Conservation (phyloP, 2,113 vertebrate genomes). For the Pyrgilauda ruficollis region DNA sequence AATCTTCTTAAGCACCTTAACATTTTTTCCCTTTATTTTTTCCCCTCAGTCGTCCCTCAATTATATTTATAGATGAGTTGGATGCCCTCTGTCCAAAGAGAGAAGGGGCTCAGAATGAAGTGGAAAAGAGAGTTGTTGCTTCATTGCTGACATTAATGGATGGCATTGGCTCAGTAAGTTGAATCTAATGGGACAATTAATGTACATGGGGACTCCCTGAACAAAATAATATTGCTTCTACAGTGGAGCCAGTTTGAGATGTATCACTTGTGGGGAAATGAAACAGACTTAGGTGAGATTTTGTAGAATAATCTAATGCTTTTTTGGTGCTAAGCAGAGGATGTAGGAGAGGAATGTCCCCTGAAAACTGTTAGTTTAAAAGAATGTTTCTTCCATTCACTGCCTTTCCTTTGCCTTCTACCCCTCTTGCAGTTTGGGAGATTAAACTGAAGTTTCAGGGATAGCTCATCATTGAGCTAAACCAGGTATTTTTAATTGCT, state of each 20-base stretch:
- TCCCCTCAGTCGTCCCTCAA: slow-evolving; percentile 80
- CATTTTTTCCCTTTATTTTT: not conserved
- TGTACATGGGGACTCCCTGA: not conserved
- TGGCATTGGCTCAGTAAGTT: slow-evolving; percentile 90
- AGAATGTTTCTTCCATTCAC: not conserved
- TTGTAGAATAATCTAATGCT: not conserved
- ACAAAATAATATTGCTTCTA: not conserved
- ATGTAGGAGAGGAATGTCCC: not conserved
- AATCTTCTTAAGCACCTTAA: not conserved
- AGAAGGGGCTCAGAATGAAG: slow-evolving; percentile 92
- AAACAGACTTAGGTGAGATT: not conserved
- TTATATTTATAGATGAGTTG: slow-evolving; percentile 97
- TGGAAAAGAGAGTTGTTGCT: slow-evolving; percentile 93
- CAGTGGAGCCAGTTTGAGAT: not conserved
- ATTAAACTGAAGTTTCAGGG: not conserved
- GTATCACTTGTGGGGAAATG: not conserved
- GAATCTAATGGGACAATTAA: not conserved
- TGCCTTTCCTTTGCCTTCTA: not conserved
- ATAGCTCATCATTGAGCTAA: not conserved
- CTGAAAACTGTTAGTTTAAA: not conserved
- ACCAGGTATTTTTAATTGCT: not conserved
- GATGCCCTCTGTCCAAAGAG: slow-evolving; percentile 93
- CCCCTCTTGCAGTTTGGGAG: not conserved
- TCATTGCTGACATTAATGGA: slow-evolving; percentile 96
- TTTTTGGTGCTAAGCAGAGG: not conserved